Percentiles rank a stretch among this genome's conserved stretches.
Evolutionary conservation across 2,888 invertebrate species (phyloP).

Genomic region (Phyllotreta striolata): DNA sequence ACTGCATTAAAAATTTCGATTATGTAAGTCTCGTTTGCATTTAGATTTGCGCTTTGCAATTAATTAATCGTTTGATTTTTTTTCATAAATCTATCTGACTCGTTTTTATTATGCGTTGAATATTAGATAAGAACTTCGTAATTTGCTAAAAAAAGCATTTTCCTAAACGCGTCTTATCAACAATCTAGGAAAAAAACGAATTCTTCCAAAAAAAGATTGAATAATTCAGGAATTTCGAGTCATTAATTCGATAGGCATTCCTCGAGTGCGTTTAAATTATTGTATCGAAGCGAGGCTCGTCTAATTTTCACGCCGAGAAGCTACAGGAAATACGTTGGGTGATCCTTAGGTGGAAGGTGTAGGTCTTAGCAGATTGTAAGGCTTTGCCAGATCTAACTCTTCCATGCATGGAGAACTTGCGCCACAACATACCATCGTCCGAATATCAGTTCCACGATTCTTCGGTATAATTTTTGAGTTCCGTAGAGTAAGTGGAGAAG

Average conservation of each 20-base stretch:
- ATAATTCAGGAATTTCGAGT: too few species aligned
- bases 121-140: not conserved
- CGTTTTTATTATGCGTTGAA: too few species aligned
- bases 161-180: too few species aligned
- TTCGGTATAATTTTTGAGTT: conserved; percentile 38
- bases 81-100: too few species aligned
- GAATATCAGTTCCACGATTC: not conserved
- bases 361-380: conserved; percentile 49
- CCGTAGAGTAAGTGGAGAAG: conserved; percentile 59
- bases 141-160: too few species aligned
- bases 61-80: too few species aligned
- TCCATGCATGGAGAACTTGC: conserved; percentile 51
- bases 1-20: not conserved
- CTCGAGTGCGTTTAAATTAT: not conserved
- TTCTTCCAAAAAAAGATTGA: too few species aligned
- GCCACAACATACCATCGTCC: not conserved
- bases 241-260: not conserved
- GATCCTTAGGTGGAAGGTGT: conserved; percentile 53
- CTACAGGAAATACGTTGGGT: conserved; percentile 18
- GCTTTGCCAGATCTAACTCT: conserved; percentile 56
- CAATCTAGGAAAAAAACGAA: too few species aligned
- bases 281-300: too few species aligned
- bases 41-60: too few species aligned
- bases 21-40: too few species aligned
- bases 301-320: too few species aligned